Evolutionary conservation across 2,113 vertebrate species (phyloP), one percentile per base, ranked within the genome.

Genomic region (Tenebrosternarchus preto): DNA sequence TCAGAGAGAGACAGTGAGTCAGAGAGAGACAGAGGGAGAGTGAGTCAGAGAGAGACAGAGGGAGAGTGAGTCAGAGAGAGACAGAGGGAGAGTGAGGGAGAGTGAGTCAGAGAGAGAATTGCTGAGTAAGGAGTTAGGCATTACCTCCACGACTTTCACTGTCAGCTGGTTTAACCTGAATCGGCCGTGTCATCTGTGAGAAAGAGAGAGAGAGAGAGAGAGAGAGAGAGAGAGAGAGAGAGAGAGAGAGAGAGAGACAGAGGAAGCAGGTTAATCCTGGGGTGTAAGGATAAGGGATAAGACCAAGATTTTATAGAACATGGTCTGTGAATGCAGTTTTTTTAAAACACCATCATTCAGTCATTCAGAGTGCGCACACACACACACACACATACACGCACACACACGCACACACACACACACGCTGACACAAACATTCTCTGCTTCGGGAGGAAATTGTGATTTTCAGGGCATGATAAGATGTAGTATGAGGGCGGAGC

Each of bases 91-190:
- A 73, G 61, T 60, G 33, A 70, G 36, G 71, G 66, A 79, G 56
- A 71, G 66, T 46, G 43, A 64, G 69, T 56, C 8, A 76, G 39
- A 27, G 59, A 68, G 73, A 85, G 88, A 82, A 86, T 88, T 88
- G 86, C 79, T 56, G 70, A 70, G 55, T 29, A 75, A 64, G 70
- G 59, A 82, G 67, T 56, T 36, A 72, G 68, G 12, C 61, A 46
- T 46, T 95, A 96, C 95, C 95, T 96, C 95, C 95, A 94, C 95
- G 93, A 90, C 95, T 96, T 90, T 96, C 95, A 80, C 95, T 96
- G 93, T 96, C 95, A 76, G 95, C 95, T 73, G 95, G 95, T 86
- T 96, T 96, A 93, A 96, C 95, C 90, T 96, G 95, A 92, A 96
- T 96, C 0, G 95, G 95, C 86, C 95, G 92, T 87, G 95, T 95